Percentiles rank a stretch among this genome's conserved stretches.
Conservation (phyloP, 2,113 vertebrate genomes). For the Mugil cephalus region DNA sequence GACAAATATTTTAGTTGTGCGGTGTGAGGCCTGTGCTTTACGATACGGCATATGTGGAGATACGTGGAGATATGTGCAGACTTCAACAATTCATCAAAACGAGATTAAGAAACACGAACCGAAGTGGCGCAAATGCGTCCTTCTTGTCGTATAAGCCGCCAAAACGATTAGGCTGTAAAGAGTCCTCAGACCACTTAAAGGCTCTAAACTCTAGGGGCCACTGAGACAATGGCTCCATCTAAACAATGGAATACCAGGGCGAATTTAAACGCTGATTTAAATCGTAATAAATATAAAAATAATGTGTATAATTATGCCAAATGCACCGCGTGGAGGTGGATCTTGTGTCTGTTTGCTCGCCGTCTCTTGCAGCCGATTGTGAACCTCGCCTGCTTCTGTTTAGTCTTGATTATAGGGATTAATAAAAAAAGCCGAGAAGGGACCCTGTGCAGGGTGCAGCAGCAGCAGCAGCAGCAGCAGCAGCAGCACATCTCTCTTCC, state of each 20-base stretch:
- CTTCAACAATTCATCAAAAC: neutral
- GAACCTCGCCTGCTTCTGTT: slow-evolving; percentile 5
- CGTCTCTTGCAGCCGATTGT: slow-evolving; percentile 1
- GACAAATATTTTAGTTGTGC: no score
- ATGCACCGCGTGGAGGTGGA: no score
- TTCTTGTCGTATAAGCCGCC: neutral
- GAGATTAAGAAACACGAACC: slow-evolving; percentile 1
- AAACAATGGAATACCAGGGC: neutral
- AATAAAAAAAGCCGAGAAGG: slow-evolving; percentile 29
- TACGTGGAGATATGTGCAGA: neutral
- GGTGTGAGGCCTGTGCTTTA: no score
- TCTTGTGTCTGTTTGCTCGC: slow-evolving; percentile 24
- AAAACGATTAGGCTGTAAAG: neutral
- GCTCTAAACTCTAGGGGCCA: neutral
- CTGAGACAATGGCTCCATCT: neutral
- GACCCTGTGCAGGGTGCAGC: slow-evolving; percentile 21
- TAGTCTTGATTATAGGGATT: slow-evolving; percentile 32
- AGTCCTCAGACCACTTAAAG: neutral
- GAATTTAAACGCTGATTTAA: no score
- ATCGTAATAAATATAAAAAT: neutral
- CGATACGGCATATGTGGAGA: no score
- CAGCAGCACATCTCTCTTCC: slow-evolving; percentile 69
- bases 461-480: neutral
- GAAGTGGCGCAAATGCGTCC: slow-evolving; percentile 2
- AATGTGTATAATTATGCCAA: no score